Evolutionary conservation across 2,113 vertebrate species (phyloP).

Genomic region (Oryzias curvinotus): DNA sequence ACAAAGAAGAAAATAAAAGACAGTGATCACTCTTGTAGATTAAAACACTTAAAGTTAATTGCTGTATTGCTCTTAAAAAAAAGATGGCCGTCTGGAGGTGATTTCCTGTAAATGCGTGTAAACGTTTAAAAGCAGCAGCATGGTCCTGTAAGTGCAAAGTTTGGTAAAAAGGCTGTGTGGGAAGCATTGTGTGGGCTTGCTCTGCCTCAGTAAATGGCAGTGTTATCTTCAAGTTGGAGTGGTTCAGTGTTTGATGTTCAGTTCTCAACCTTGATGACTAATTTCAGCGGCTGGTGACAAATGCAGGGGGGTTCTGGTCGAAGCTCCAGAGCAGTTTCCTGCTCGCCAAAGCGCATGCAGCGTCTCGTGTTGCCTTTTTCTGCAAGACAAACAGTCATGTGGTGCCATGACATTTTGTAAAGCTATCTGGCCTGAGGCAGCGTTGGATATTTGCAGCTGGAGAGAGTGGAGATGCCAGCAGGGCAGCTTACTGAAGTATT

Average conservation of each 20-base stretch:
- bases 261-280: slow-evolving; percentile 29
- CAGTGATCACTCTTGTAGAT: neutral
- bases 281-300: slow-evolving; percentile 19
- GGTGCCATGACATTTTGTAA: slow-evolving; percentile 60
- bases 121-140: slow-evolving; percentile 23
- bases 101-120: slow-evolving; percentile 19
- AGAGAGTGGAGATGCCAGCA: slow-evolving; percentile 31
- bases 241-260: slow-evolving; percentile 30
- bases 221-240: slow-evolving; percentile 33
- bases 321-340: neutral
- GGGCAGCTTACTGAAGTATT: slow-evolving; percentile 6
- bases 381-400: slow-evolving; percentile 42
- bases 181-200: slow-evolving; percentile 19
- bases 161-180: slow-evolving; percentile 42
- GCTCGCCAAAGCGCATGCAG: slow-evolving; percentile 1
- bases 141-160: slow-evolving; percentile 29
- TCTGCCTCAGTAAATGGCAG: slow-evolving; percentile 17
- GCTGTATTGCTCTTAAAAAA: neutral
- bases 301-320: slow-evolving; percentile 10
- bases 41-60: neutral
- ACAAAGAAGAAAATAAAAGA: neutral
- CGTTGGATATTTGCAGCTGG: slow-evolving; percentile 45
- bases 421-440: slow-evolving; percentile 43
- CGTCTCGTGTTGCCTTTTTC: slow-evolving; percentile 20
- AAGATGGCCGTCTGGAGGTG: neutral